Percentiles rank a stretch among this genome's conserved stretches.
phyloP scores from a whole-genome alignment of 2,888 invertebrate species.

The Portevinia maculata region DNA sequence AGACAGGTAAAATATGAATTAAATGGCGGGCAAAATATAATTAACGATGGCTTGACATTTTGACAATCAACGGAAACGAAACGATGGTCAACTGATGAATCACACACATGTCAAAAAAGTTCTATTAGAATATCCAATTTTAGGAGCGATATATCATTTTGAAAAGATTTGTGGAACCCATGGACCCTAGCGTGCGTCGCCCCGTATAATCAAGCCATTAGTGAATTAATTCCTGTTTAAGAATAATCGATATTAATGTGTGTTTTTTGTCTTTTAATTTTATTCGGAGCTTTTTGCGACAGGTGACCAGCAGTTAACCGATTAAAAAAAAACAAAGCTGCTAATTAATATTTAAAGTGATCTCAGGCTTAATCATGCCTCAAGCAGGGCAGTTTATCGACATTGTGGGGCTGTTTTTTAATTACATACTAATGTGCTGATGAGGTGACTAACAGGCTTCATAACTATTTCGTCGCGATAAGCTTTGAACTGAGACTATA shows the following conservation, averaged over 20 bases:
- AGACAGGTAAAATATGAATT: neutral
- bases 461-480: no score
- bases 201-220: constrained; percentile 3
- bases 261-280: neutral
- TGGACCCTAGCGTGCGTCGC: neutral
- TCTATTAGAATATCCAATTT: constrained; percentile 40
- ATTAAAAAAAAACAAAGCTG: neutral
- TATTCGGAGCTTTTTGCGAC: neutral
- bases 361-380: no score
- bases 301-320: neutral
- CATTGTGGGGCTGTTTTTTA: no score
- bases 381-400: no score
- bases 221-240: neutral
- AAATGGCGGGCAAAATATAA: constrained; percentile 1
- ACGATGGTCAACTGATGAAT: constrained; percentile 20
- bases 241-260: neutral
- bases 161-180: neutral
- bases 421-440: no score
- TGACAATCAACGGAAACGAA: neutral
- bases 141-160: constrained; percentile 21
- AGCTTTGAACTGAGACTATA: no score
- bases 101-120: constrained; percentile 11
- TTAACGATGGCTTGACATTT: constrained; percentile 2
- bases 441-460: no score
- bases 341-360: neutral